phyloP scores from a whole-genome alignment of 2,113 vertebrate species.

The Dendrocopos noguchii region DNA sequence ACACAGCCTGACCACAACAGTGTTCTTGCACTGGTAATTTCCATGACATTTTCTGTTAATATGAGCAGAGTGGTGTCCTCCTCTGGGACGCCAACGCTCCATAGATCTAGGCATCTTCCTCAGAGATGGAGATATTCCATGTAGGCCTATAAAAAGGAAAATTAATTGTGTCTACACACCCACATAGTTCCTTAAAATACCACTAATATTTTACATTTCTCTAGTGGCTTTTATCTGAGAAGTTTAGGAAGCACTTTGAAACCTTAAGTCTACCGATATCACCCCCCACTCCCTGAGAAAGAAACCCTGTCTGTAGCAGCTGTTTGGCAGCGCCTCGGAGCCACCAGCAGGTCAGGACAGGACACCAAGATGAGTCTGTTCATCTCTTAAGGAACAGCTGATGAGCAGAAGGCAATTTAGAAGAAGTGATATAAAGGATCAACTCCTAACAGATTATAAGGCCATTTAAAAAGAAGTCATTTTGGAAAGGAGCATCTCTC shows the following conservation, averaged over 20 bases:
- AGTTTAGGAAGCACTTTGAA: slow-evolving; percentile 36
- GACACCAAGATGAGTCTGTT: slow-evolving; percentile 11
- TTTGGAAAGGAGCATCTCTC: neutral
- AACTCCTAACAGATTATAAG: slow-evolving; percentile 2
- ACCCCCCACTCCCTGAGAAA: neutral
- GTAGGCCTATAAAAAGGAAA: slow-evolving; percentile 56
- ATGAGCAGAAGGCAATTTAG: slow-evolving; percentile 53
- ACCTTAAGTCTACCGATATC: neutral
- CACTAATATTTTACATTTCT: slow-evolving; percentile 61
- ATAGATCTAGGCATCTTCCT: neutral
- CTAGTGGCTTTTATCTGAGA: slow-evolving; percentile 26
- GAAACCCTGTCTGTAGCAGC: neutral
- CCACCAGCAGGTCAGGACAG: neutral
- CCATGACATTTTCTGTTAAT: slow-evolving; percentile 21
- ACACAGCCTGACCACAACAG: slow-evolving; percentile 32
- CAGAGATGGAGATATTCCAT: neutral
- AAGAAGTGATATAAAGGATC: slow-evolving; percentile 19
- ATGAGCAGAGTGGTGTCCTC: neutral
- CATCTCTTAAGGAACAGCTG: slow-evolving; percentile 9
- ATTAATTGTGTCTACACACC: slow-evolving; percentile 68
- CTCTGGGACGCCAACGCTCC: neutral
- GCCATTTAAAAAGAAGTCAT: neutral
- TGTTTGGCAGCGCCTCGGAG: neutral
- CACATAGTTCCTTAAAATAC: slow-evolving; percentile 63
- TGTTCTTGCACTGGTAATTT: slow-evolving; percentile 20